A percentile compares a stretch with the other conserved stretches of the same genome.
phyloP scores from a whole-genome alignment of 2,113 vertebrate genomes.

The Rousettus leschenaultii region DNA sequence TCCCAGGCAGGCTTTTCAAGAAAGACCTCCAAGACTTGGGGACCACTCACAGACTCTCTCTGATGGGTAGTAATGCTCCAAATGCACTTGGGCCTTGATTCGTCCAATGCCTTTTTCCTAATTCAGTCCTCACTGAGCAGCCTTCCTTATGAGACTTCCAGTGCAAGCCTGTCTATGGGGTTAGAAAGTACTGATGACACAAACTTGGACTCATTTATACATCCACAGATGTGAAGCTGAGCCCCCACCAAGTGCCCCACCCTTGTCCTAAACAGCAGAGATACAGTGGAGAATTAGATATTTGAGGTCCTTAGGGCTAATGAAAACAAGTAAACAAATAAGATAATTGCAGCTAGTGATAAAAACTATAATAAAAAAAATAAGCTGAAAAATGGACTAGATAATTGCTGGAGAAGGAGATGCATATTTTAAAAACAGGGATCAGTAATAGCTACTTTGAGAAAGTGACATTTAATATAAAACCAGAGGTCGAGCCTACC shows the following conservation, averaged over 20 bases:
- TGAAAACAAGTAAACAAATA: background rate
- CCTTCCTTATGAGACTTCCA: background rate
- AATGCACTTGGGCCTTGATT: background rate
- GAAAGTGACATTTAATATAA: slow-evolving; percentile 6
- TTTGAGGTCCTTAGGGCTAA: background rate
- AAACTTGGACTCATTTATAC: background rate
- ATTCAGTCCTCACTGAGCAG: background rate
- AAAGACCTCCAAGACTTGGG: background rate
- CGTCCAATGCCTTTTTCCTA: background rate
- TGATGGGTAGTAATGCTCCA: background rate
- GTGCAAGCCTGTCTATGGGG: background rate
- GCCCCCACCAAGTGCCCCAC: background rate
- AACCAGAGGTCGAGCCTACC: background rate
- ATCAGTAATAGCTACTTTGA: background rate
- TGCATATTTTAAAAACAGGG: background rate
- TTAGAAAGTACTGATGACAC: background rate
- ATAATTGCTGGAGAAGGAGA: background rate
- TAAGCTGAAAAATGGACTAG: background rate
- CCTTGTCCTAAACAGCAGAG: background rate
- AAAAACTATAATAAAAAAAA: background rate
- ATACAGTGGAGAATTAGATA: background rate
- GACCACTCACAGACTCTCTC: background rate
- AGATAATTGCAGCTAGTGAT: background rate
- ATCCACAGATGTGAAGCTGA: background rate
- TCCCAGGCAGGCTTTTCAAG: background rate